Conservation (phyloP, 1,140 invertebrate genomes). For the Archegozetes longisetosus region DNA sequence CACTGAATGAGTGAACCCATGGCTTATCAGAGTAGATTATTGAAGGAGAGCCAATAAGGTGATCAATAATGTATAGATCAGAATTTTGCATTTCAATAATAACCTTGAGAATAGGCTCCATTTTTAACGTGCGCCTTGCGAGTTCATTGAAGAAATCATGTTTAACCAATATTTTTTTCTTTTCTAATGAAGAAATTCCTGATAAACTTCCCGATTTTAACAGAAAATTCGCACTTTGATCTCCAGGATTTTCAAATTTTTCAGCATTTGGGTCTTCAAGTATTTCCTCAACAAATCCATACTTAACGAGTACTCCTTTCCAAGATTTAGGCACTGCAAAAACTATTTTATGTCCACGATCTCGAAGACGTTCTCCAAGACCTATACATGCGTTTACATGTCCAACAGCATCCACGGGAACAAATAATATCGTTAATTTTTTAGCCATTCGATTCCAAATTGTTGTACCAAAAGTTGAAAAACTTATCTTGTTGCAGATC, state of each 20-base stretch:
- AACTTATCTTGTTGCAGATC: too few species aligned
- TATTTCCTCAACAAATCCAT: conserved; percentile 1
- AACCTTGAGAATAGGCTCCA: background rate
- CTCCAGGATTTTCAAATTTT: background rate
- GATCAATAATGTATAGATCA: conserved; percentile 1
- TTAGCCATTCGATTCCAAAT: too few species aligned
- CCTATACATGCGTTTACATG: conserved; percentile 14
- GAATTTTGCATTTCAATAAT: background rate
- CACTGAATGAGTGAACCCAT: background rate
- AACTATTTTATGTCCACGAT: conserved; percentile 14
- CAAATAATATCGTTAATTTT: conserved; percentile 1
- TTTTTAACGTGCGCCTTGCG: background rate
- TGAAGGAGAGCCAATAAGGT: conserved; percentile 1
- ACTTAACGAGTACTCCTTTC: background rate
- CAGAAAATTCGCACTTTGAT: background rate
- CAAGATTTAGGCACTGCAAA: conserved; percentile 2
- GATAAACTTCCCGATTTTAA: conserved; percentile 1
- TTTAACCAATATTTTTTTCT: background rate
- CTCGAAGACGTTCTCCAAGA: conserved; percentile 2
- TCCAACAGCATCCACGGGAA: conserved; percentile 1
- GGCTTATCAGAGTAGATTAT: background rate
- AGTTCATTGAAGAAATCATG: background rate
- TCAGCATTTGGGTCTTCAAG: background rate
- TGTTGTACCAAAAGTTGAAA: too few species aligned
- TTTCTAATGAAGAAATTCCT: background rate